These are phyloP conservation scores for Leptinotarsa rubiginosa DNA, from an alignment of 2,888 invertebrate genomes.

Conservation along the genomic window DNA sequence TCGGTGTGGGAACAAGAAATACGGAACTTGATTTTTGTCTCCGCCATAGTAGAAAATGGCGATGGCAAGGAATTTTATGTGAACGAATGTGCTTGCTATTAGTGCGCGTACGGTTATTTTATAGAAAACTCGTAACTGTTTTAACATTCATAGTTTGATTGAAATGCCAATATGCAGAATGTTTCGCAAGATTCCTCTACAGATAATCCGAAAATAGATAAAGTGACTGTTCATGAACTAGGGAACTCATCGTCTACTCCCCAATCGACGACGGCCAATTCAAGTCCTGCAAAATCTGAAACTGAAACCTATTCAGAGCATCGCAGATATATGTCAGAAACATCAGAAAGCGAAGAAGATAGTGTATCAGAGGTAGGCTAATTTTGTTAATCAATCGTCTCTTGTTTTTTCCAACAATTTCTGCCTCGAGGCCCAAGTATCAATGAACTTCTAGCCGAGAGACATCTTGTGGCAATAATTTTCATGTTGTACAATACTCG, in stretches of 20 bases:
- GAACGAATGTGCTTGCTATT: constrained; percentile 69
- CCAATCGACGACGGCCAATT: constrained; percentile 79
- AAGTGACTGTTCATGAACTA: constrained; percentile 80
- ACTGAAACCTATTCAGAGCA: constrained; percentile 89
- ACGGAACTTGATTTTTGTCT: constrained; percentile 55
- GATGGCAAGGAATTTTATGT: constrained; percentile 71
- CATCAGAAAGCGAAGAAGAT: constrained; percentile 96
- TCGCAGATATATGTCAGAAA: constrained; percentile 91
- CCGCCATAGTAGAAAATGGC: constrained; percentile 86
- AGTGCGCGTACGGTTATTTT: constrained; percentile 62
- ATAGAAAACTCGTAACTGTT: constrained; percentile 61
- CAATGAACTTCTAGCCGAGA: constrained; percentile 73
- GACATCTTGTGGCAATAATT: constrained; percentile 73
- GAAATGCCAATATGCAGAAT: constrained; percentile 91
- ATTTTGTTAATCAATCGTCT: constrained; percentile 54
- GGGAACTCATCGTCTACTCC: constrained; percentile 82
- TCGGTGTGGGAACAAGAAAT: constrained; percentile 52
- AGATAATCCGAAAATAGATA: constrained; percentile 86
- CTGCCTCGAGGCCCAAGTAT: constrained; percentile 65
- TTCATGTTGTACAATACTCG: constrained; percentile 50
- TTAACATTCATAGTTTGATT: constrained; percentile 69
- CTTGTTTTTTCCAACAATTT: constrained; percentile 55
- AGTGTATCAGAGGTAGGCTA: constrained; percentile 92
- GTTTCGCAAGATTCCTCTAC: constrained; percentile 81
- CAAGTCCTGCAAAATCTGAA: constrained; percentile 86